Base-by-base conservation (phyloP, 2,113 vertebrate species). In the Rhabdornis inornatus region DNA sequence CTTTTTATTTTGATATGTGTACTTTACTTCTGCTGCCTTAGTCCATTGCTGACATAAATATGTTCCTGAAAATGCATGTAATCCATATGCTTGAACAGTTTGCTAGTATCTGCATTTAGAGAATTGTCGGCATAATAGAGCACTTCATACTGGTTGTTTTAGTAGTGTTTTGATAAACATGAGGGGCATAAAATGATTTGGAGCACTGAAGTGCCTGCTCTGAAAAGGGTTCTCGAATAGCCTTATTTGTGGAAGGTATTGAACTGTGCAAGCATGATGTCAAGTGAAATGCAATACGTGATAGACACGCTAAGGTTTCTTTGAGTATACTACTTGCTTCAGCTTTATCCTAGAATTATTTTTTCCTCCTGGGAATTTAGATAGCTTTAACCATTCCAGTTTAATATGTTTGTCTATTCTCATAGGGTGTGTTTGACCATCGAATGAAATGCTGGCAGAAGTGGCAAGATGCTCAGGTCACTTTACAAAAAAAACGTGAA, bases 391-490 rank as follows among this genome's bases (percentile, higher is more conserved):
- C 13, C 56, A 33, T 44, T 75, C 14, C 7, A 87, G 5, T 60
- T 95, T n/a, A 64, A 28, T 66, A 69, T 77, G 44, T 88, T n/a
- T 76, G 18, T 50, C 64, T 90, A 0, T 95, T 50, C 59, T 91
- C 63, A 13, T 53, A 99, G 99, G 98, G 98, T 86, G 98, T 99
- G 63, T 99, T 99, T 95, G 99, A 99, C 95, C 99, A 99, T 91
- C 98, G 99, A 59, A 99, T 99, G 98, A 99, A 99, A 97, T 99
- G 99, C 75, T 99, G 99, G 99, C 99, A 99, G 96, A 99, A 99
- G 91, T 99, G 99, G 99, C 99, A 99, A 97, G 99, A 99, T 95
- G 98, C 98, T 87, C 99, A 99, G 97, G 92, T 99, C 87, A 98
- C 99, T 96, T 98, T 99, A 96, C 99, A 99, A 97, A 99, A 99